phyloP scores from a whole-genome alignment of 2,888 invertebrate genomes.

The Cheilosia scutellata region DNA sequence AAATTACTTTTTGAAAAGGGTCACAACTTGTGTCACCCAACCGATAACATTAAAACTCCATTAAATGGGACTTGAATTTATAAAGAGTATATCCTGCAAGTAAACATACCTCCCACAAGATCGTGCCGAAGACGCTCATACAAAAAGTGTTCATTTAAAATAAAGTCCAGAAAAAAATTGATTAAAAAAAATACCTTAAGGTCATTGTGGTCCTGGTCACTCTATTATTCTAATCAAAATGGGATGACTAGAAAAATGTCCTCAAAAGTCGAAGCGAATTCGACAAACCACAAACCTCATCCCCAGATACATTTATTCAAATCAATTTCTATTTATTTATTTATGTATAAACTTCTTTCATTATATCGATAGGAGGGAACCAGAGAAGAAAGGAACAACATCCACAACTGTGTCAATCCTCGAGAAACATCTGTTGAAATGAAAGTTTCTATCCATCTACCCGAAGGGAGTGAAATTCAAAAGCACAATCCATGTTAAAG shows the following conservation, averaged over 20 bases:
- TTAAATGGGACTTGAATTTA: background rate
- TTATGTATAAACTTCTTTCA: background rate
- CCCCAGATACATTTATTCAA: background rate
- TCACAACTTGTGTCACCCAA: background rate
- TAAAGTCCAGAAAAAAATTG: too few relatives aligned
- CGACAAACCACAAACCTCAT: background rate
- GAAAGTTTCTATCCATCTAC: background rate
- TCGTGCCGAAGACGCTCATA: too few relatives aligned
- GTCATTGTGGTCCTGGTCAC: too few relatives aligned
- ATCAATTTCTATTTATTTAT: conserved; percentile 1
- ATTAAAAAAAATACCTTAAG: too few relatives aligned
- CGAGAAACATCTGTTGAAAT: conserved; percentile 24
- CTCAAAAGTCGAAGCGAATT: background rate
- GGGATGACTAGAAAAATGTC: too few relatives aligned
- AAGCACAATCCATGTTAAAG: conserved; percentile 17
- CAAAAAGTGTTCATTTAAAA: too few relatives aligned
- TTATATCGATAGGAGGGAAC: conserved; percentile 3
- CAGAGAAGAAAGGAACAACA: conserved; percentile 4
- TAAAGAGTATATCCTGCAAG: too few relatives aligned
- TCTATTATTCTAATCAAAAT: too few relatives aligned
- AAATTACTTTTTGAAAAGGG: conserved; percentile 7
- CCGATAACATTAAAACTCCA: background rate
- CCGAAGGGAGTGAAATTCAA: background rate
- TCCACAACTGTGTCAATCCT: conserved; percentile 13
- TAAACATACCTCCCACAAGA: too few relatives aligned